Base-by-base conservation (phyloP, 2,797 vertebrate genomes). In the Xenopus petersii region DNA sequence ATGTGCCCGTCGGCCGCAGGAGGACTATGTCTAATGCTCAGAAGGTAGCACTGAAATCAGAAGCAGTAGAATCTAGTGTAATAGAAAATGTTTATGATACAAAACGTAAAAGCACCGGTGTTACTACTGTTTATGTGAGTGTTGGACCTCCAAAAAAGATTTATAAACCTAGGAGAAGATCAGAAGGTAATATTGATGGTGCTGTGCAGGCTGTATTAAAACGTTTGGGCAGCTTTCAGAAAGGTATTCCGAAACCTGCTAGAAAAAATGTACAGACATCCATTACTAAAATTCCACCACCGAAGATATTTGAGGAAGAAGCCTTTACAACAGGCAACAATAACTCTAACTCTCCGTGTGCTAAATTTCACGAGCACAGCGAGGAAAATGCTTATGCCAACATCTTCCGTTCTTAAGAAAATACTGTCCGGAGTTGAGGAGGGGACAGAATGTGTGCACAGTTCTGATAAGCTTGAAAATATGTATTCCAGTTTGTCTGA, bases 121-220 rank as follows among this genome's bases (percentile, higher is more conserved):
- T 95, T 76, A 94, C 94, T 80, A 98, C 93, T 1, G 93, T 98
- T 83, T 98, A 98, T 9, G 88, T 97, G 85, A 93, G 91, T 0
- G 93, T 95, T 76, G 95, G 95, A 58, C 93, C 89, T 0, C 87
- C 87, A 0, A 86, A 88, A 2, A 81, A 78, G 62, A 86, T 87
- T 0, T 64, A 83, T 55, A 94, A 86, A 71, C 66, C 83, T 0
- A 63, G 80, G 11, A 74, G 67, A 58, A 70, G 47, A 12, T 66
- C 77, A 8, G 91, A 92, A 58, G 65, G 85, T 0, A 81, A 66
- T 71, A 84, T 88, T 0, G 91, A 94, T 54, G 93, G 95, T 3
- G 89, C 90, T 0, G 94, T 94, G 36, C 93, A 94, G 82, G 92
- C 94, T 0, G 86, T 95, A 87, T 85, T 98, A 24, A 93, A 92